Evolutionary conservation across 37 sponge, comb jelly and placozoan genomes (phyloP), one percentile per base, ranked within the genome.

Genomic region (Axinella damicornis): DNA sequence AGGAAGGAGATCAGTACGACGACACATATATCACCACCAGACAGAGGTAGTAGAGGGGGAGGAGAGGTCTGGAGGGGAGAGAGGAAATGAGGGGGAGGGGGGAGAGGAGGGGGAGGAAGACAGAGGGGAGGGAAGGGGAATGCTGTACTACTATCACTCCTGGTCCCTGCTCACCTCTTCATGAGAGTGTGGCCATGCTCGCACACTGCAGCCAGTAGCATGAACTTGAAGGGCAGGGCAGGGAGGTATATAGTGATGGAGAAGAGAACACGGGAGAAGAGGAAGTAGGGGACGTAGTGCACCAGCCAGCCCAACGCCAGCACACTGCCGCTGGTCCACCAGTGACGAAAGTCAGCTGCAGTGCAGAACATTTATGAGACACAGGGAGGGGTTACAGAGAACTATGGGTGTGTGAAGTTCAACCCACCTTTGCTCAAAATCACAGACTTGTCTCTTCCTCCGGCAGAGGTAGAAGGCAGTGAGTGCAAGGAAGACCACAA

Each of bases 201-300:
- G 61, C 85, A 82, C 24, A 95, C 39, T 19, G 86, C 87, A 33
- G 95, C 89, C 65, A 95, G 53, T 17, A 95, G 61, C 91, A 95
- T 86, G 71, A 88, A 74, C 73, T 95, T 87, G 87, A 92, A 95
- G 52, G 90, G 83, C 40, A 91, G 74, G 34, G 95, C 85, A 17
- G 95, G 95, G 60, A 95, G 85, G 82, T 95, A 95, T n/a, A n/a
- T n/a, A n/a, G n/a, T n/a, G n/a, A n/a, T n/a, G n/a, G n/a, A n/a
- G n/a, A 95, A 95, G 36, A 95, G 75, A 22, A 88, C 90, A 0
- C 93, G 77, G 12, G 83, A 90, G 31, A 95, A 79, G 5, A 87
- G 63, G 87, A 95, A 95, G 78, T 87, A 95, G n/a, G 95, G 95
- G 28, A 89, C 30, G 37, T 77, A 92, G 61, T 95, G 95, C 2